Evolutionary conservation across 2,797 vertebrate genomes (phyloP).

Genomic region (Lacerta bilineata): DNA sequence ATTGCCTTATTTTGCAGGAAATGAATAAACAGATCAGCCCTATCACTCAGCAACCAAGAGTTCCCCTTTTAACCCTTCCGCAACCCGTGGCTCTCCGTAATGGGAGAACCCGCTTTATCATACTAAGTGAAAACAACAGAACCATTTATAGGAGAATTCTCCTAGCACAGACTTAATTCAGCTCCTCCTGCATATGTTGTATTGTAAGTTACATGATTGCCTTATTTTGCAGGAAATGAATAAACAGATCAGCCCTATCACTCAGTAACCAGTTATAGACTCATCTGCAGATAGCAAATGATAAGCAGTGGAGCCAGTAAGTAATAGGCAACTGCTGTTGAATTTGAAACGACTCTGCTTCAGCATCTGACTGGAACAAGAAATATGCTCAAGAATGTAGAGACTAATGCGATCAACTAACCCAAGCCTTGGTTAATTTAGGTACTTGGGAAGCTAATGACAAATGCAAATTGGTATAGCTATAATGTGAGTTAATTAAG

Average conservation of each 20-base stretch:
- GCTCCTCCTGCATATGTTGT: neutral
- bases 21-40: too few relatives aligned
- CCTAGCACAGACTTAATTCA: constrained; percentile 15
- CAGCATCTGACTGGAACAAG: neutral
- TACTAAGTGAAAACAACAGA: neutral
- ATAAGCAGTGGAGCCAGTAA: neutral
- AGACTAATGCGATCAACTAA: neutral
- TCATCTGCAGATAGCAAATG: constrained; percentile 13
- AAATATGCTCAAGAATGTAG: constrained; percentile 7
- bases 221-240: constrained; percentile 1
- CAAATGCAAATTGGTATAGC: neutral
- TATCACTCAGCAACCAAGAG: too few relatives aligned
- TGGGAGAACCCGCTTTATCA: too few relatives aligned
- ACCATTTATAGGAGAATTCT: neutral
- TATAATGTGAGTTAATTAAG: neutral
- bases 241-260: neutral
- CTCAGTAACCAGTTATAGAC: constrained; percentile 8
- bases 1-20: too few relatives aligned
- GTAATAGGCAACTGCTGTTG: constrained; percentile 13
- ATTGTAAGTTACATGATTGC: neutral
- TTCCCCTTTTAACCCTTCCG: too few relatives aligned
- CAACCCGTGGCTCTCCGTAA: too few relatives aligned
- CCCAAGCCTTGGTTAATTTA: neutral
- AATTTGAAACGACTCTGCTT: neutral
- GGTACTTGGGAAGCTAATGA: neutral